Evolutionary conservation across 2,888 invertebrate genomes (phyloP).

Genomic region (Pristionchus japonicus): DNA sequence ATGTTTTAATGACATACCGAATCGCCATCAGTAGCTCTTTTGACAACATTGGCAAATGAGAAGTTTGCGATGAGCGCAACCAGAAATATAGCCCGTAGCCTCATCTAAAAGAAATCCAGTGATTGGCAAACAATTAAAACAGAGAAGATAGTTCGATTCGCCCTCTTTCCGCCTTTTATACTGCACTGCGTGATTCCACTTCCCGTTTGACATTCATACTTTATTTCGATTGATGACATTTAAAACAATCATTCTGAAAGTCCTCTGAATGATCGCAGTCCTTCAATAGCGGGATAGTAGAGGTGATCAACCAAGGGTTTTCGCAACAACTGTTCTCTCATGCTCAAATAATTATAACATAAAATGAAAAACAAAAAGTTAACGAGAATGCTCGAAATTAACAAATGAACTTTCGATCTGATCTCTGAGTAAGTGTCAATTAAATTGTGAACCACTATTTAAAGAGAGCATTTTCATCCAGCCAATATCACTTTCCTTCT

Average conservation of each 20-base stretch:
- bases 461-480: neutral
- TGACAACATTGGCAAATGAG: neutral
- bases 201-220: neutral
- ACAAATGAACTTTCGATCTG: neutral
- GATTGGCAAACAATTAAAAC: neutral
- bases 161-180: neutral
- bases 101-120: neutral
- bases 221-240: neutral
- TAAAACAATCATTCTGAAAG: neutral
- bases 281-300: neutral
- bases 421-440: neutral
- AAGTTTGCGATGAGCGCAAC: neutral
- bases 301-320: neutral
- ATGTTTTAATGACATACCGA: neutral
- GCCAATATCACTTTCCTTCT: neutral
- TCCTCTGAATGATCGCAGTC: no score
- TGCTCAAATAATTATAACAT: no score
- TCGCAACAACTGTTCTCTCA: neutral
- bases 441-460: neutral
- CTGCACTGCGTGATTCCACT: neutral
- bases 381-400: no score
- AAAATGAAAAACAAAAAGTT: no score
- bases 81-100: neutral
- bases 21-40: neutral
- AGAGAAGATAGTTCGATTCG: neutral